Base-by-base conservation (phyloP, 2,888 invertebrate species). In the Euclidia mi region DNA sequence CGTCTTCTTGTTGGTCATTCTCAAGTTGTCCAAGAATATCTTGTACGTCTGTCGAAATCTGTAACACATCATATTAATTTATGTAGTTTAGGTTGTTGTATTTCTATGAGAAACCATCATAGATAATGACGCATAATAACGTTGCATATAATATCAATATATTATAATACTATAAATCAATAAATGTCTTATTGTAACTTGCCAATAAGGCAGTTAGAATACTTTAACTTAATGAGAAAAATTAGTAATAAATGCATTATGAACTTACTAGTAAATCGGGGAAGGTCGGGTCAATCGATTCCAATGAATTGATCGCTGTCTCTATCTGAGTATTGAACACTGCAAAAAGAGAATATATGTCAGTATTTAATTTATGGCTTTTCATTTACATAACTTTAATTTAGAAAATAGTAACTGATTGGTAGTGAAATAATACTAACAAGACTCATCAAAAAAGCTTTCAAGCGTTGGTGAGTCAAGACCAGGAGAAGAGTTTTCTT, bases 201-300 rank as follows among this genome's bases (percentile, higher is more conserved):
- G n/a, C n/a, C n/a, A n/a, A n/a, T n/a, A n/a, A n/a, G n/a, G n/a
- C n/a, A n/a, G n/a, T n/a, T n/a, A n/a, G n/a, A n/a, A n/a, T n/a
- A n/a, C n/a, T n/a, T n/a, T n/a, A n/a, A n/a, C 7, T 25, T 2
- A 25, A 25, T 0, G 1, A 25, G 7, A 25, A 25, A 3, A 25
- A 20, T 4, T 20, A 6, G 7, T 6, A 20, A 4, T 20, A 6
- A 20, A 25, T 25, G 20, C 20, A 25, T 6, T 3, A 25, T 9
- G n/a, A 31, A 61, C 82, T 82, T 63, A 87, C 88, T 72, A 85
- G 37, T 37, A 87, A 64, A 38, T 85, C 83, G 2, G 84, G 81
- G 28, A 87, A 81, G 17, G 56, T 47, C 0, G 74, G 71, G 11
- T 84, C 81, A 2, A 72, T 59, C 0, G 51, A 45, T 42, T 82